Percentiles rank a stretch among this genome's conserved stretches.
Evolutionary conservation across 2,888 invertebrate species (phyloP).

Genomic region (Perizoma affinitatum): DNA sequence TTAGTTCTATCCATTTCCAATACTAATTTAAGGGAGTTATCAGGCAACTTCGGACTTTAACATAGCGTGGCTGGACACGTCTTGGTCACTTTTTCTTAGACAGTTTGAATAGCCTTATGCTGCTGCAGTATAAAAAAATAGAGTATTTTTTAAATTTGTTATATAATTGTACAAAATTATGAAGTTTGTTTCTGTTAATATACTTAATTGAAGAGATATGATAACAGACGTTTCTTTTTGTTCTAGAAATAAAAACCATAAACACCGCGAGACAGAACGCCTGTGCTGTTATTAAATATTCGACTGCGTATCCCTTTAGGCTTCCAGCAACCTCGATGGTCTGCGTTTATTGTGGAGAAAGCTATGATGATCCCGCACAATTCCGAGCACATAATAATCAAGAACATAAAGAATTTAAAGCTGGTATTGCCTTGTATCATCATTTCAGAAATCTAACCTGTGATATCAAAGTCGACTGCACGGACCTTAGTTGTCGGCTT

Average conservation of each 20-base stretch:
- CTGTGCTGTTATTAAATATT: constrained; percentile 50
- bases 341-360: constrained; percentile 56
- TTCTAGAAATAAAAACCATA: constrained; percentile 55
- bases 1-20: too few species aligned
- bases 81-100: too few species aligned
- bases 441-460: constrained; percentile 40
- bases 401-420: constrained; percentile 47
- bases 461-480: constrained; percentile 49
- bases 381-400: constrained; percentile 50
- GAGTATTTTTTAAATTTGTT: background rate
- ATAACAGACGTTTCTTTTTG: constrained; percentile 55
- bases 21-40: too few species aligned
- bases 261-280: constrained; percentile 53
- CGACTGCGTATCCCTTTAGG: constrained; percentile 61
- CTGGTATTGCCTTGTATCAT: constrained; percentile 44
- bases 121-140: too few species aligned
- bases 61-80: too few species aligned
- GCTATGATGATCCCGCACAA: constrained; percentile 44
- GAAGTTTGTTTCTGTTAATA: background rate
- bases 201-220: constrained; percentile 28
- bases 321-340: constrained; percentile 52
- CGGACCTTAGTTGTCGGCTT: constrained; percentile 52
- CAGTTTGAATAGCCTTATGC: too few species aligned
- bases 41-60: too few species aligned
- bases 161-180: background rate